Percentiles rank a stretch among this genome's conserved stretches.
phyloP scores from a whole-genome alignment of 1,140 invertebrate genomes.

The Paracyclopina nana region DNA sequence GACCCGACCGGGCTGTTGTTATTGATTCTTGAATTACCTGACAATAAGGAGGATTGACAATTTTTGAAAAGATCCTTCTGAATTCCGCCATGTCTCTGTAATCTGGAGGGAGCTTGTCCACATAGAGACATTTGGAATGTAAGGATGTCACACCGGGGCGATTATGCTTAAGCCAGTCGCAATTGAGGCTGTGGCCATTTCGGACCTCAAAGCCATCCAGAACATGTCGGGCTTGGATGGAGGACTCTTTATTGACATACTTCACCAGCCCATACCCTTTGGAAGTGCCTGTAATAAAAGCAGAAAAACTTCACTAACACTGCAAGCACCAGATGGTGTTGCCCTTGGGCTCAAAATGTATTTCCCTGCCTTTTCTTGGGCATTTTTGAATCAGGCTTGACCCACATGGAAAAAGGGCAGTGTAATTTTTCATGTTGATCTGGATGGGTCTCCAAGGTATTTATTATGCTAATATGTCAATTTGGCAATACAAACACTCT shows the following conservation, averaged over 20 bases:
- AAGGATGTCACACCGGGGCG: slow-evolving; percentile 29
- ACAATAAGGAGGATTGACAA: slow-evolving; percentile 34
- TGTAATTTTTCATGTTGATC: not conserved
- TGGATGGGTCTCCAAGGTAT: no score
- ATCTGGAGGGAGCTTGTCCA: slow-evolving; percentile 32
- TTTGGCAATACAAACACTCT: no score
- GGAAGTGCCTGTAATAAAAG: slow-evolving; percentile 26
- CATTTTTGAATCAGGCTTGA: no score
- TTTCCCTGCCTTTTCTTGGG: not conserved
- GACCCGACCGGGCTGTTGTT: no score
- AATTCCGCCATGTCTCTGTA: slow-evolving; percentile 33
- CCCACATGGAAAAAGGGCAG: not conserved
- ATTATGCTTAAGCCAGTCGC: slow-evolving; percentile 31
- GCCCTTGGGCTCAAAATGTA: not conserved
- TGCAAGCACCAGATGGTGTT: not conserved
- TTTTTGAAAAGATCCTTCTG: slow-evolving; percentile 30
- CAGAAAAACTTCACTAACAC: not conserved
- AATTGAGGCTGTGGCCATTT: slow-evolving; percentile 27
- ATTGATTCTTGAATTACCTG: slow-evolving; percentile 31
- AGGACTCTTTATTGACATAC: slow-evolving; percentile 29
- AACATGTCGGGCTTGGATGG: slow-evolving; percentile 27
- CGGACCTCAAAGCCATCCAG: slow-evolving; percentile 29
- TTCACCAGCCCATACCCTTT: slow-evolving; percentile 38
- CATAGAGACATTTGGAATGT: slow-evolving; percentile 36
- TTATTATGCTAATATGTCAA: no score